Evolutionary conservation across 1,140 invertebrate species (phyloP).

Genomic region (Heterodera carotae): DNA sequence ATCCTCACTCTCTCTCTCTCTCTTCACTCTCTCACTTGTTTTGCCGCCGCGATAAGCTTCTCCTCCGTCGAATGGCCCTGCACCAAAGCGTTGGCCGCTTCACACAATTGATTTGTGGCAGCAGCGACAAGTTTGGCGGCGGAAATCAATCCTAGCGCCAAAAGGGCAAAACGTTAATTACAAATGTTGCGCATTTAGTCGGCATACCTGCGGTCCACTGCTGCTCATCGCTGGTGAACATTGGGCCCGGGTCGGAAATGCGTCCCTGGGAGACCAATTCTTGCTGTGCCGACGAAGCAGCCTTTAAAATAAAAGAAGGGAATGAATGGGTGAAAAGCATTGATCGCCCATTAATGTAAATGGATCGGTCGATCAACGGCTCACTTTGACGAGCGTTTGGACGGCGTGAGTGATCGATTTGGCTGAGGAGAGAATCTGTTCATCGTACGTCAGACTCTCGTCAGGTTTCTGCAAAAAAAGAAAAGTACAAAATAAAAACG

Average conservation of each 20-base stretch:
- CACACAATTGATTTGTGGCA: conserved; percentile 80
- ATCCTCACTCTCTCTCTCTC: no score
- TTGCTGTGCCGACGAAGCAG: conserved; percentile 44
- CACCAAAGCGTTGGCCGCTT: conserved; percentile 92
- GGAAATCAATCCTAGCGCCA: conserved; percentile 77
- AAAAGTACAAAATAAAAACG: not conserved
- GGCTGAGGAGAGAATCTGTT: conserved; percentile 96
- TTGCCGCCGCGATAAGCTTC: conserved; percentile 90
- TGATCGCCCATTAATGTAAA: no score
- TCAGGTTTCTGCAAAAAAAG: conserved; percentile 70
- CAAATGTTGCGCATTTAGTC: not conserved
- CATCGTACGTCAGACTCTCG: conserved; percentile 82
- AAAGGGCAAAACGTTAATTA: not conserved
- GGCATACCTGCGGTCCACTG: conserved; percentile 81
- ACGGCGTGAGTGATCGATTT: conserved; percentile 96
- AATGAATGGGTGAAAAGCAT: no score
- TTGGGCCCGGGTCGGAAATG: conserved; percentile 46
- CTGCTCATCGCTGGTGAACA: conserved; percentile 77
- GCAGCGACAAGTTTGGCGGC: conserved; percentile 90
- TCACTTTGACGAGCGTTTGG: conserved; percentile 91
- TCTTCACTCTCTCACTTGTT: conserved; percentile 70
- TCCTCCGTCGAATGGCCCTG: conserved; percentile 92
- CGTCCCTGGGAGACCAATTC: conserved; percentile 61
- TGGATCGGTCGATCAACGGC: conserved; percentile 73
- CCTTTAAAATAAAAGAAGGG: not conserved